These are phyloP conservation scores for Wasmannia auropunctata DNA, from an alignment of 1,140 invertebrate species.

Conservation along the genomic window DNA sequence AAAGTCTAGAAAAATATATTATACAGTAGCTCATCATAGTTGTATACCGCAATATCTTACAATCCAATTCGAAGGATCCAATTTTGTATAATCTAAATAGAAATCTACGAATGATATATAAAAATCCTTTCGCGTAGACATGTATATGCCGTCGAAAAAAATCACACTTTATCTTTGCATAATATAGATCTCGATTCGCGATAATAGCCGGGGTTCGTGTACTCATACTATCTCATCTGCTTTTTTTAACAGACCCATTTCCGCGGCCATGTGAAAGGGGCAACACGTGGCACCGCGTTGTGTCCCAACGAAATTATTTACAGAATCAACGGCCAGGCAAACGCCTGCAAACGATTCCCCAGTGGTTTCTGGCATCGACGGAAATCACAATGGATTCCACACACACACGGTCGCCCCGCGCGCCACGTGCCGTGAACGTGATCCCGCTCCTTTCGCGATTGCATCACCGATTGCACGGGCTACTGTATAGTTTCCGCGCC, in stretches of 20 bases:
- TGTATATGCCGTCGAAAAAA: too few relatives aligned
- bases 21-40: not conserved
- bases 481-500: not conserved
- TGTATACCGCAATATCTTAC: not conserved
- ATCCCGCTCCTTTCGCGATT: slow-evolving; percentile 35
- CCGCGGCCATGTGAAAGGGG: not conserved
- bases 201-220: not conserved
- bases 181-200: not conserved
- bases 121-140: too few relatives aligned
- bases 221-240: not conserved
- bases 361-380: slow-evolving; percentile 35
- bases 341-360: slow-evolving; percentile 7
- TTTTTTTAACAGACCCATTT: slow-evolving; percentile 30
- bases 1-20: not conserved
- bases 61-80: not conserved
- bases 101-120: not conserved
- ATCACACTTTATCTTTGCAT: not conserved
- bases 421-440: slow-evolving; percentile 29
- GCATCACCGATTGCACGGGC: slow-evolving; percentile 7
- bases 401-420: not conserved
- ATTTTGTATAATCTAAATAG: not conserved
- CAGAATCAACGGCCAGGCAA: not conserved
- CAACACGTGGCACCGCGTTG: not conserved
- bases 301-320: slow-evolving; percentile 34
- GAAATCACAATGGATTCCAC: slow-evolving; percentile 37